phyloP scores from a whole-genome alignment of 2,797 vertebrate species.

The Sebastes kiyomatsui region DNA sequence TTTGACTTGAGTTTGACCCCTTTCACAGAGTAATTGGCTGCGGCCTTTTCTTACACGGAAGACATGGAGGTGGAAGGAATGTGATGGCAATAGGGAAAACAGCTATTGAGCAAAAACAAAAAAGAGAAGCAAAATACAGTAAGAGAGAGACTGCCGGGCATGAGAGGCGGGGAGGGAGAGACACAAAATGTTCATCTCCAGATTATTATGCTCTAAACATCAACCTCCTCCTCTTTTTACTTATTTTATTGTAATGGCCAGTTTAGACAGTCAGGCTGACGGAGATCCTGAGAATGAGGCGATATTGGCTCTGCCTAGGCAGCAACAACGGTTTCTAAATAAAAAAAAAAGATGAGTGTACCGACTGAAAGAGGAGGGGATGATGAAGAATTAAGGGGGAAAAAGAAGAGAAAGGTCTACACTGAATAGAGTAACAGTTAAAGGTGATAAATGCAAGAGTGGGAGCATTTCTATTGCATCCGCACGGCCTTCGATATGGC shows the following conservation, averaged over 20 bases:
- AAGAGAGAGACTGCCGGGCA: neutral
- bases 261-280: neutral
- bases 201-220: neutral
- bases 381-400: neutral
- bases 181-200: neutral
- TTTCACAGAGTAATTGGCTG: conserved; percentile 46
- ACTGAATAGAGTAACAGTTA: neutral
- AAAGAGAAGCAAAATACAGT: neutral
- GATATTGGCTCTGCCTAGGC: neutral
- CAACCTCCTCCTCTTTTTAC: neutral
- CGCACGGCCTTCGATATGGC: too few species aligned
- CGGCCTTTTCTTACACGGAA: neutral
- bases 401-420: too few species aligned
- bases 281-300: neutral
- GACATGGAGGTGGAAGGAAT: neutral
- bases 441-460: neutral
- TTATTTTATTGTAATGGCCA: conserved; percentile 7
- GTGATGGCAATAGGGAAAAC: neutral
- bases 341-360: neutral
- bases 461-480: too few species aligned
- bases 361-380: neutral
- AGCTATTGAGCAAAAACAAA: neutral
- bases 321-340: neutral
- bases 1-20: conserved; percentile 41
- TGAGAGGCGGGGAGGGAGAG: neutral